Evolutionary conservation across 2,888 invertebrate species (phyloP), one percentile per base, ranked within the genome.

Genomic region (Ichneumoninae sp.): DNA sequence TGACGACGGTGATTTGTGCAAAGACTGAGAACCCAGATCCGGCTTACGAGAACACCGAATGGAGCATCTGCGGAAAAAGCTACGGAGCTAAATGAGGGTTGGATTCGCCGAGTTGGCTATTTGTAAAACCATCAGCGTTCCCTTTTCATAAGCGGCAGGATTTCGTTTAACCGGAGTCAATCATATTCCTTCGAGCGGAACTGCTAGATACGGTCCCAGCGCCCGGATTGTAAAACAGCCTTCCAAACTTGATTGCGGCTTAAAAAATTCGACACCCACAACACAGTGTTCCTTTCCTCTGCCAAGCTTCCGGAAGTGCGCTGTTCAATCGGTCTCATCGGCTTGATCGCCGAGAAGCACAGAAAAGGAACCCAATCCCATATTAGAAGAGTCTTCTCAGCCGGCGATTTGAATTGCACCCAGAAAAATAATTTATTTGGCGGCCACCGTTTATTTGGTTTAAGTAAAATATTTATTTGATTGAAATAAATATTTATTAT

Each of bases 1-100:
- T 40, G 50, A 19, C 16, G 19, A 73, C 30, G 30, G 33, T 68
- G 76, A 81, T 73, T 77, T 44, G 52, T 33, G 52, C 68, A 26
- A 30, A 50, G 57, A 22, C 30, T 30, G 68, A 68, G 68, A 54
- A 70, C 60, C 63, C 69, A 40, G 30, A 75, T 33, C 44, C 44
- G 44, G 13, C 40, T 80, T 66, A 22, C 22, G 8, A 50, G 19
- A 26, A 52, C 66, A 52, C 57, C 50, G 52, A 77, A 77, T 44
- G 44, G 57, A 44, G 22, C 57, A 69, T 70, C 52, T 22, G 71
- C n/a, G 60, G 71, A 44, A 47, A 71, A n/a, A 54, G 33, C 26
- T 70, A 40, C 50, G 7, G 5, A 63, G 16, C 30, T 16, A n/a
- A 30, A 33, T 33, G 30, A 63, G 30, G 10, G 30, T 33, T 5